phyloP scores from a whole-genome alignment of 1,140 invertebrate genomes.

The Trichonephila clavipes region DNA sequence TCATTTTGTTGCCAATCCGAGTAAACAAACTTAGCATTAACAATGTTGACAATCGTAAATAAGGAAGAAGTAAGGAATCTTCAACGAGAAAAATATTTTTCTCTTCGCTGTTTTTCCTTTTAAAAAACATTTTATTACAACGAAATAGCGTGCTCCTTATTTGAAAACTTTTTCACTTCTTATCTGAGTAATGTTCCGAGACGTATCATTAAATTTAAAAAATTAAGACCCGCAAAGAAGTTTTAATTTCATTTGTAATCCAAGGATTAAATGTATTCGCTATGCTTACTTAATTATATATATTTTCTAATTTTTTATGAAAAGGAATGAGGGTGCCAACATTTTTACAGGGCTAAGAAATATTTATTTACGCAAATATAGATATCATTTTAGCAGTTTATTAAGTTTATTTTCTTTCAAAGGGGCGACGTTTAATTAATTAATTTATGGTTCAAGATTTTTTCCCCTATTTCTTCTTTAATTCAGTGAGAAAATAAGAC shows the following conservation, averaged over 20 bases:
- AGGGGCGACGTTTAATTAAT: neutral
- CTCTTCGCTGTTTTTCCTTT: too few species aligned
- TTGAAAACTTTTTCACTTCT: too few species aligned
- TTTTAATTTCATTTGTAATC: neutral
- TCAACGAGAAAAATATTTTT: too few species aligned
- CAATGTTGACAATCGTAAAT: too few species aligned
- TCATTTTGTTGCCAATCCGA: too few species aligned
- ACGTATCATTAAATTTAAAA: neutral
- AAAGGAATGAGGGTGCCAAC: neutral
- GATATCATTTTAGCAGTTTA: neutral
- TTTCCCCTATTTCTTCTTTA: neutral
- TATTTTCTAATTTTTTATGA: neutral
- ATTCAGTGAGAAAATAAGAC: neutral
- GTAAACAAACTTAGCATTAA: too few species aligned
- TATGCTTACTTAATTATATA: conserved; percentile 8
- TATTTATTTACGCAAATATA: neutral
- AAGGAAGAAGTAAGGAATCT: too few species aligned
- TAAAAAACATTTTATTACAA: too few species aligned
- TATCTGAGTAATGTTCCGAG: neutral
- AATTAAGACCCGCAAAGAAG: neutral
- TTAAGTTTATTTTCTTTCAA: neutral
- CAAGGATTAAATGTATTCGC: neutral
- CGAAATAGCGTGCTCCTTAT: too few species aligned
- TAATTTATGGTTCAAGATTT: neutral
- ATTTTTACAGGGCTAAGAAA: neutral